Evolutionary conservation across 2,113 vertebrate genomes (phyloP).

Genomic region (Larimichthys crocea): DNA sequence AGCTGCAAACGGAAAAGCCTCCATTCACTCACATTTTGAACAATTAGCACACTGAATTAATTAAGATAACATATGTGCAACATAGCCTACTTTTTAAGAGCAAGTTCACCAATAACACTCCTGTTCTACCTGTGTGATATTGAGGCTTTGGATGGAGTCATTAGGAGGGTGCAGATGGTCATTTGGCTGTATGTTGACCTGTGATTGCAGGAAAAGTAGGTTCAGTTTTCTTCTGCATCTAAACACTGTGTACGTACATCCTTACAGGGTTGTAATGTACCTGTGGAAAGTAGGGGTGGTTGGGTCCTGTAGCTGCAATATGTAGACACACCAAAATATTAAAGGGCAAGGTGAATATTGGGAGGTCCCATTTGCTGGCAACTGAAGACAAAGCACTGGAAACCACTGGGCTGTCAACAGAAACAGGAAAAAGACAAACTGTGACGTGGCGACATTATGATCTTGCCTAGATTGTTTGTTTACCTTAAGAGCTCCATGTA

Average conservation of each 20-base stretch:
- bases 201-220: constrained; percentile 32
- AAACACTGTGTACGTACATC: neutral
- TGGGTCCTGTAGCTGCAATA: constrained; percentile 82
- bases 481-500: neutral
- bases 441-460: neutral
- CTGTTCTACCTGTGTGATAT: constrained; percentile 78
- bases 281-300: constrained; percentile 83
- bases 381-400: constrained; percentile 83
- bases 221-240: neutral
- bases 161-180: constrained; percentile 61
- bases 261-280: constrained; percentile 17
- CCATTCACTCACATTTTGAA: constrained; percentile 5
- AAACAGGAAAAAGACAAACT: constrained; percentile 18
- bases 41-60: neutral
- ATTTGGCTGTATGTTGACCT: constrained; percentile 61
- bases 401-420: constrained; percentile 84
- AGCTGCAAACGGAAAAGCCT: constrained; percentile 72
- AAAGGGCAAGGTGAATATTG: constrained; percentile 88
- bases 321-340: constrained; percentile 85
- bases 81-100: neutral
- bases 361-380: constrained; percentile 87
- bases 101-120: neutral
- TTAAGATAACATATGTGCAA: neutral
- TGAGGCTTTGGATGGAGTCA: constrained; percentile 75
- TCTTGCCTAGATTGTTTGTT: neutral